Percentiles rank a stretch among this genome's conserved stretches.
Conservation (phyloP, 2,113 vertebrate genomes). For the Coryphaenoides rupestris region DNA sequence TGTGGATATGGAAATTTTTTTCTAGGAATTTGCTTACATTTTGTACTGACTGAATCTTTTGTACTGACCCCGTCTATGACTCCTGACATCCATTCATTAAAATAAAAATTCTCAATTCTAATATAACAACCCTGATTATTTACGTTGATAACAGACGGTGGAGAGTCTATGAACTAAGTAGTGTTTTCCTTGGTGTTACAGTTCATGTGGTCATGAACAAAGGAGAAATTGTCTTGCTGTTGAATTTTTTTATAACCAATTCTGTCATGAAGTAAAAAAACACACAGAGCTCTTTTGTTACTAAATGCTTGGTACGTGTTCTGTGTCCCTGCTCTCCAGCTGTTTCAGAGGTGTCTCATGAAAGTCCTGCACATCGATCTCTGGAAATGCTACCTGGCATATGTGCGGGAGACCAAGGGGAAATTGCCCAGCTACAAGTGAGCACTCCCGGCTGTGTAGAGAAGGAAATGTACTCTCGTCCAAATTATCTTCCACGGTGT, state of each 20-base stretch:
- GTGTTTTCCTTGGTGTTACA: not conserved
- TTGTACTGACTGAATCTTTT: too few species aligned
- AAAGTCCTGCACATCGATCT: constrained; percentile 99
- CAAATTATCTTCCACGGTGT: not conserved
- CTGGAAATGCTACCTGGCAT: constrained; percentile 99
- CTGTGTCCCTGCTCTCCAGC: constrained; percentile 62
- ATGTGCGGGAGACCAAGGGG: constrained; percentile 98
- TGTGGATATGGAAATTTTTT: too few species aligned
- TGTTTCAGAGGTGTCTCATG: constrained; percentile 99
- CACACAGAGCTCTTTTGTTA: too few species aligned
- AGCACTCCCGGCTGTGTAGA: constrained; percentile 43
- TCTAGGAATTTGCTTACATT: too few species aligned
- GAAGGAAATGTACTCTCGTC: not conserved
- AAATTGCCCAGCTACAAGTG: constrained; percentile 99
- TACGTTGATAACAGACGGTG: too few species aligned
- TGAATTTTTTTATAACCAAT: not conserved
- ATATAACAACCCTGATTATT: too few species aligned
- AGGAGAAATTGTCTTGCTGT: not conserved
- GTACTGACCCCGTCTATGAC: too few species aligned
- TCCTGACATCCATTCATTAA: too few species aligned
- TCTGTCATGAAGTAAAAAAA: not conserved
- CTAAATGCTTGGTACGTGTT: too few species aligned
- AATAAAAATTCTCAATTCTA: too few species aligned
- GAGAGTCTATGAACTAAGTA: too few species aligned
- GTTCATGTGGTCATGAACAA: not conserved